Evolutionary conservation across 2,113 vertebrate species (phyloP), one percentile per base, ranked within the genome.

Genomic region (Oreochromis aureus): DNA sequence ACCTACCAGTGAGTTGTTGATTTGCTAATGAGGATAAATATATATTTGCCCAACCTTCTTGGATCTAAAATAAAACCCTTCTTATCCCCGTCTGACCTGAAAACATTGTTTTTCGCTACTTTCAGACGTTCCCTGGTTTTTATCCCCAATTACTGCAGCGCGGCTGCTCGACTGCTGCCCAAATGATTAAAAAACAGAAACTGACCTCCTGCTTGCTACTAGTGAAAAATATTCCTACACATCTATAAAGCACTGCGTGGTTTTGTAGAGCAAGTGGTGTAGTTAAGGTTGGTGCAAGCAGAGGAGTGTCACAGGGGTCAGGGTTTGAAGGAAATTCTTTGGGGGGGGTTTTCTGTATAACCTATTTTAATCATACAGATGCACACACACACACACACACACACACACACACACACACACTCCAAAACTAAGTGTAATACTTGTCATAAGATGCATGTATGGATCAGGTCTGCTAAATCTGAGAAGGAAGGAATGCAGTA

Each of bases 401-500:
- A 4, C n/a, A 12, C 7, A 9, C 5, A 5, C 3, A 18, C 30
- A 6, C 8, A 9, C 48, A 9, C 48, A 51, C 19, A 0, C 54
- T 80, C 48, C 27, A 56, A 61, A 79, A 48, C 39, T 44, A 51
- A 80, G 79, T 46, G 54, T 53, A 78, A 61, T 59, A 41, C 80
- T 19, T 55, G 18, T 63, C 78, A 39, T 91, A 71, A 83, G 30
- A 81, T 93, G 39, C 51, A 58, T 32, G 7, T 22, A 81, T 81
- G 27, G 51, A 24, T 58, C 27, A 59, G 56, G 56, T 59, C 27
- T 9, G 56, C 24, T 59, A 59, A 59, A 59, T 59, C 56, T 16
- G 56, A 59, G 56, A 59, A 59, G 19, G 19, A 44, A 41, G 63
- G 63, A 69, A 69, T 69, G 63, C 19, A 41, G 36, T 71, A 11